Evolutionary conservation across 2,113 vertebrate species (phyloP).

Genomic region (Vanacampus margaritifer): DNA sequence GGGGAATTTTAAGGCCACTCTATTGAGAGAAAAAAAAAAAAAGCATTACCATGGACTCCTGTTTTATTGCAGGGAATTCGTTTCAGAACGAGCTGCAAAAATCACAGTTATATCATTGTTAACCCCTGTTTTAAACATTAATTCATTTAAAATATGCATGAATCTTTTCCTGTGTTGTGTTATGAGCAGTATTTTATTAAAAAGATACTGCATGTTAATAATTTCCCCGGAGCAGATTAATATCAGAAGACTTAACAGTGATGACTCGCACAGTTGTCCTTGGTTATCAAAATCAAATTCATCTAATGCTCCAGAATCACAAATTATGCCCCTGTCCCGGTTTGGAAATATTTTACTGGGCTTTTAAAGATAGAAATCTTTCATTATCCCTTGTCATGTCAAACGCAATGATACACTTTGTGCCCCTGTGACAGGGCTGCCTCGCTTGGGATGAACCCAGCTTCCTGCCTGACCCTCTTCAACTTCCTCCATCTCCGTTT

Average conservation of each 20-base stretch:
- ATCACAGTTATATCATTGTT: neutral
- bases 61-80: neutral
- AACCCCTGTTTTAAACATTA: neutral
- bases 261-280: neutral
- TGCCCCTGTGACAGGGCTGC: slow-evolving; percentile 38
- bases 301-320: neutral
- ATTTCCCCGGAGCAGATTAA: neutral
- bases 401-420: slow-evolving; percentile 53
- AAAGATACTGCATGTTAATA: neutral
- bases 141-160: neutral
- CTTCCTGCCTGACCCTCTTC: slow-evolving; percentile 33
- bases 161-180: neutral
- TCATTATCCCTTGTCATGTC: slow-evolving; percentile 36
- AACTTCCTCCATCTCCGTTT: slow-evolving; percentile 48
- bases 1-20: neutral
- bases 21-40: neutral
- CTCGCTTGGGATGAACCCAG: slow-evolving; percentile 42
- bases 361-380: slow-evolving; percentile 17
- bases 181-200: neutral
- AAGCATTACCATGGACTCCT: neutral
- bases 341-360: slow-evolving; percentile 8
- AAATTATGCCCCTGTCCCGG: slow-evolving; percentile 4
- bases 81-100: neutral
- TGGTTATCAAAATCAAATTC: neutral
- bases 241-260: neutral